These are phyloP conservation scores for Halictus ligatus DNA, from an alignment of 2,888 invertebrate genomes.

Conservation along the genomic window DNA sequence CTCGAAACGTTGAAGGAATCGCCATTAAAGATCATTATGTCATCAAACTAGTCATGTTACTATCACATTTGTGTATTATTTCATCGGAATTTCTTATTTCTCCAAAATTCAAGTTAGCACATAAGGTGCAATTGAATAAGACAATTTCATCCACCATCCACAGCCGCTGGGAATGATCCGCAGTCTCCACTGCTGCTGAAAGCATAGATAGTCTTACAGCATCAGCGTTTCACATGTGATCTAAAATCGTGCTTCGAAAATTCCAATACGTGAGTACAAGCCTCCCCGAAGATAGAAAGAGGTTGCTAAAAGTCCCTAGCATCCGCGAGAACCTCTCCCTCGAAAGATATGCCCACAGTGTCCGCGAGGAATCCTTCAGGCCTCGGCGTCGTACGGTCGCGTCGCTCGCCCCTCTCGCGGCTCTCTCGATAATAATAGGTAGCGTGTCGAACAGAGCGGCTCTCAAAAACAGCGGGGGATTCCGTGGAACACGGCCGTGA, in stretches of 20 bases:
- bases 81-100: not conserved
- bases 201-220: not conserved
- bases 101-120: no score
- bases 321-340: not conserved
- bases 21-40: no score
- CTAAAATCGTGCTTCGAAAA: not conserved
- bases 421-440: conserved; percentile 29
- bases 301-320: not conserved
- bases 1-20: no score
- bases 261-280: not conserved
- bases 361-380: not conserved
- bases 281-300: not conserved
- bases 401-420: not conserved
- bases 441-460: conserved; percentile 31
- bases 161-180: not conserved
- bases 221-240: not conserved
- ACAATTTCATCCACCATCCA: no score
- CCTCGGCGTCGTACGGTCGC: conserved; percentile 1
- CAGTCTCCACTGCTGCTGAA: no score
- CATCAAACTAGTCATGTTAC: not conserved
- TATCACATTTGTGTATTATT: not conserved
- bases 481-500: conserved; percentile 80
- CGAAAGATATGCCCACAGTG: not conserved
- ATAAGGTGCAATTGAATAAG: no score
- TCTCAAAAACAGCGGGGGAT: conserved; percentile 70